Evolutionary conservation across 2,113 vertebrate genomes (phyloP).

Genomic region (Nannobrachium achirus): DNA sequence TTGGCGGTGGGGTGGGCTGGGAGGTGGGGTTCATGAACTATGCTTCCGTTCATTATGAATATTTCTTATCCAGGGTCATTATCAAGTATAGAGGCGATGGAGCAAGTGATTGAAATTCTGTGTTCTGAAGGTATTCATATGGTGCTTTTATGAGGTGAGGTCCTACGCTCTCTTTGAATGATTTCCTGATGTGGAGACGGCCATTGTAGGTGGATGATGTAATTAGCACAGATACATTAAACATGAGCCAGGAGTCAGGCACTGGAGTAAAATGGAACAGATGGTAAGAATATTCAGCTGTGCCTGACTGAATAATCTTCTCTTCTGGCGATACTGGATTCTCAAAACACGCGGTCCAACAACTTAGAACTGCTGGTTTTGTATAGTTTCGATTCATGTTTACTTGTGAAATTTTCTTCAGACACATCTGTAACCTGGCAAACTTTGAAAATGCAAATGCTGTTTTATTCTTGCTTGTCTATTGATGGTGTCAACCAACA

Average conservation of each 20-base stretch:
- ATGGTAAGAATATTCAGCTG: slow-evolving; percentile 77
- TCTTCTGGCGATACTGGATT: slow-evolving; percentile 67
- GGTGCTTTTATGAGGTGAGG: slow-evolving; percentile 30
- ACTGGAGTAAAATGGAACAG: slow-evolving; percentile 73
- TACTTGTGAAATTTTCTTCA: background rate
- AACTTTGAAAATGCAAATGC: no score
- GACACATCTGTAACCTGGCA: background rate
- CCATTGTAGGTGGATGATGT: slow-evolving; percentile 65
- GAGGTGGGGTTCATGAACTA: slow-evolving; percentile 19
- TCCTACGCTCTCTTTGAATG: slow-evolving; percentile 29
- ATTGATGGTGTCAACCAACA: no score
- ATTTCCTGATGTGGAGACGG: slow-evolving; percentile 51
- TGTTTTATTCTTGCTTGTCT: no score
- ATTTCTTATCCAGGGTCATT: slow-evolving; percentile 35
- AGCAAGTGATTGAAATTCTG: slow-evolving; percentile 51
- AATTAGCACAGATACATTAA: slow-evolving; percentile 78
- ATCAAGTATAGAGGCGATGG: slow-evolving; percentile 28
- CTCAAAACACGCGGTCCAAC: slow-evolving; percentile 52
- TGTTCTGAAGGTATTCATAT: slow-evolving; percentile 56
- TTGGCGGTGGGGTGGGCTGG: background rate
- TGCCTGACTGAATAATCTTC: slow-evolving; percentile 71
- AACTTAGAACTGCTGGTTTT: slow-evolving; percentile 52
- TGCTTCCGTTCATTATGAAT: slow-evolving; percentile 31
- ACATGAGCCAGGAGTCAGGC: slow-evolving; percentile 70
- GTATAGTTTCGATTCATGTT: slow-evolving; percentile 30